Conservation (phyloP, 64 coral and sea anemone genomes). For the Porites australiensis region DNA sequence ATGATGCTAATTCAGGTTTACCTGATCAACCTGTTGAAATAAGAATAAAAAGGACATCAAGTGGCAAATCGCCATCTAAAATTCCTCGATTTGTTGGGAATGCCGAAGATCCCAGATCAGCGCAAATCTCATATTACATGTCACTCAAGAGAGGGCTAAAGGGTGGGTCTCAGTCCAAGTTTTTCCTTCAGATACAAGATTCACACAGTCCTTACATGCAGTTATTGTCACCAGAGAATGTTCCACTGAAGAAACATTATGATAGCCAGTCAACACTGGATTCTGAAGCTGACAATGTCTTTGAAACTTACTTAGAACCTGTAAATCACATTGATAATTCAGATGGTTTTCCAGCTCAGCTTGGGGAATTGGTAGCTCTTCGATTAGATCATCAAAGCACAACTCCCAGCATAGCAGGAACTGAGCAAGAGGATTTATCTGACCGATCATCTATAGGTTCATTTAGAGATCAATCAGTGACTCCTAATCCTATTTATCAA, state of each 20-base stretch:
- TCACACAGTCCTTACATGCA: slow-evolving; percentile 83
- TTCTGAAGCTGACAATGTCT: slow-evolving; percentile 61
- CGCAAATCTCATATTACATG: slow-evolving; percentile 92
- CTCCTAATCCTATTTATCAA: slow-evolving; percentile 43
- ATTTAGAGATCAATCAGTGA: not conserved
- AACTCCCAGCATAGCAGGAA: slow-evolving; percentile 5
- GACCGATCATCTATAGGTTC: slow-evolving; percentile 7
- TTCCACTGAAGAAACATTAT: slow-evolving; percentile 42
- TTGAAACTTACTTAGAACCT: slow-evolving; percentile 46
- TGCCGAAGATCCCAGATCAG: slow-evolving; percentile 54
- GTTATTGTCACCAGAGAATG: slow-evolving; percentile 44
- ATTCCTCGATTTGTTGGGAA: slow-evolving; percentile 91
- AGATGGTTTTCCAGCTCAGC: slow-evolving; percentile 23
- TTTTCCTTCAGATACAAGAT: slow-evolving; percentile 92
- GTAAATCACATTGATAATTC: not conserved
- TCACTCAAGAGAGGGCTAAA: slow-evolving; percentile 77
- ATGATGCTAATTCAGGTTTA: slow-evolving; percentile 55
- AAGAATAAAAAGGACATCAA: slow-evolving; percentile 88
- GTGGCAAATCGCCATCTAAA: slow-evolving; percentile 94
- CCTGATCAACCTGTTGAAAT: slow-evolving; percentile 81
- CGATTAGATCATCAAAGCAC: not conserved
- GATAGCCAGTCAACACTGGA: slow-evolving; percentile 77
- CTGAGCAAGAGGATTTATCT: slow-evolving; percentile 19
- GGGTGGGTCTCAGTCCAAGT: slow-evolving; percentile 77
- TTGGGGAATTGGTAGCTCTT: slow-evolving; percentile 55